phyloP scores from a whole-genome alignment of 2,113 vertebrate genomes.

The Chascanopsetta lugubris region DNA sequence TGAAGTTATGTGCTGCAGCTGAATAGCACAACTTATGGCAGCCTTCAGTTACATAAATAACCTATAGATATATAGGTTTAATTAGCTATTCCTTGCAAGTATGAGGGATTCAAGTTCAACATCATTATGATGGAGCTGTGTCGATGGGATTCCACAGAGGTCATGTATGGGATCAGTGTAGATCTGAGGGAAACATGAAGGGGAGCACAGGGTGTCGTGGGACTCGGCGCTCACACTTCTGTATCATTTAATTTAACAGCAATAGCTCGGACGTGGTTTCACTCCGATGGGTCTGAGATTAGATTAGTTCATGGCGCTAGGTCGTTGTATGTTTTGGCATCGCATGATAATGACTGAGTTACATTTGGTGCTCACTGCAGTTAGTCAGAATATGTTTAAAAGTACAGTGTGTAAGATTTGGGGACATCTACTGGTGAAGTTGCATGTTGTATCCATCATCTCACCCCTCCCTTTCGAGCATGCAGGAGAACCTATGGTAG shows the following conservation, averaged over 20 bases:
- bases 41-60: no score
- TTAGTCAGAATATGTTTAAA: no score
- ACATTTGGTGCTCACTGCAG: no score
- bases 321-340: neutral
- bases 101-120: neutral
- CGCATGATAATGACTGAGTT: neutral
- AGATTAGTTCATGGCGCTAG: neutral
- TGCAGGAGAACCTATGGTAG: no score
- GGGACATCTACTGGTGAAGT: no score
- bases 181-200: neutral
- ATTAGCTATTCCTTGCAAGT: neutral
- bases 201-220: neutral
- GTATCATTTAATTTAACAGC: neutral
- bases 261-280: no score
- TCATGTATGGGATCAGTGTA: neutral
- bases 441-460: no score
- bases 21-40: no score
- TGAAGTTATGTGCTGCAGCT: no score
- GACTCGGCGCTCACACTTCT: neutral
- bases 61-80: neutral
- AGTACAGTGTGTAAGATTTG: no score
- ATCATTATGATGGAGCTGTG: neutral
- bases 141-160: neutral
- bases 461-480: no score
- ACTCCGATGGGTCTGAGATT: neutral